Evolutionary conservation across 2,888 invertebrate species (phyloP), one percentile per base, ranked within the genome.

Genomic region (Desoria tigrina): DNA sequence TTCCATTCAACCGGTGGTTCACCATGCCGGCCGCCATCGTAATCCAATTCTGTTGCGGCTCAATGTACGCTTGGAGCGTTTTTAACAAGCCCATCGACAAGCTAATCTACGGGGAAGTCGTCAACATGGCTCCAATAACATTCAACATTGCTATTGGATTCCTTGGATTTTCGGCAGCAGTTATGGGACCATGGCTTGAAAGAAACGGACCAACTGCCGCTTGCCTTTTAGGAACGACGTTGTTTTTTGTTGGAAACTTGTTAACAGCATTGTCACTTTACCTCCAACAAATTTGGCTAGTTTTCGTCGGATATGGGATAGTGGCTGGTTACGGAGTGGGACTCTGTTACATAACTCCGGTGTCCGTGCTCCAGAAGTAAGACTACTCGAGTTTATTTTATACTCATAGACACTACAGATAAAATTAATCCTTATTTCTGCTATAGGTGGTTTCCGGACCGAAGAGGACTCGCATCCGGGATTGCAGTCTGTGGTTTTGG

Each of bases 381-480:
- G n/a, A n/a, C n/a, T n/a, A n/a, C n/a, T n/a, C n/a, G n/a, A n/a
- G n/a, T n/a, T n/a, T n/a, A n/a, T n/a, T n/a, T n/a, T n/a, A n/a
- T n/a, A n/a, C n/a, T n/a, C n/a, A n/a, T n/a, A n/a, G n/a, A n/a
- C n/a, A n/a, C n/a, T n/a, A n/a, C n/a, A n/a, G n/a, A n/a, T n/a
- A n/a, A n/a, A n/a, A n/a, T n/a, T n/a, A n/a, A n/a, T n/a, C n/a
- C n/a, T n/a, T n/a, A n/a, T n/a, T n/a, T n/a, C n/a, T n/a, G n/a
- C n/a, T n/a, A n/a, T n/a, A n/a, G n/a, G n/a, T 74, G 74, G 74
- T 73, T 74, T 54, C 74, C 74, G 9, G 72, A 74, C 26, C 32
- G 51, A 26, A 42, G 74, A n/a, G 74, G 74, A 14, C 50, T 75
- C 1, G 75, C 75, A 0, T 63, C 69, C 2, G 75, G 75, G 2